A percentile compares a stretch with the other conserved stretches of the same genome.
Evolutionary conservation across 2,113 vertebrate species (phyloP).

Genomic region (Ophiodon elongatus): DNA sequence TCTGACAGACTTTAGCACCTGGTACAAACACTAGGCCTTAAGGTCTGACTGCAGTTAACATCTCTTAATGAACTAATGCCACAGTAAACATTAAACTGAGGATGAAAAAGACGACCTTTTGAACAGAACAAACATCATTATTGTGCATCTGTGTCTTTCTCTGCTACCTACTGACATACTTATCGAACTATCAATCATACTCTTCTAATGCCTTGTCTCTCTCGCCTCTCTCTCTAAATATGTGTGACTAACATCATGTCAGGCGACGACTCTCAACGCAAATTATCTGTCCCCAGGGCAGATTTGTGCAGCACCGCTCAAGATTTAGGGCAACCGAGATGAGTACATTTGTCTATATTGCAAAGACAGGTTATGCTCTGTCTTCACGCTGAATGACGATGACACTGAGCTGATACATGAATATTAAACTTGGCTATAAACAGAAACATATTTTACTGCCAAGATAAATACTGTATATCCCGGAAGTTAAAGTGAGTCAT

Average conservation of each 20-base stretch:
- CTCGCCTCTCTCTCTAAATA: conserved; percentile 14
- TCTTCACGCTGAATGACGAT: conserved; percentile 25
- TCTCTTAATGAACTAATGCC: conserved; percentile 33
- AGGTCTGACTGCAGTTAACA: conserved; percentile 17
- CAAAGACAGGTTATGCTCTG: conserved; percentile 41
- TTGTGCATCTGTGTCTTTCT: conserved; percentile 4
- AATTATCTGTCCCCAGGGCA: conserved; percentile 50
- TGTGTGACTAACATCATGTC: conserved; percentile 50
- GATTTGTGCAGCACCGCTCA: conserved; percentile 50
- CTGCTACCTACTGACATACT: not conserved
- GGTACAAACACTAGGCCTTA: conserved; percentile 13
- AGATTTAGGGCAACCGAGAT: conserved; percentile 46
- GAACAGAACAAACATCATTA: conserved; percentile 28
- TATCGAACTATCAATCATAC: conserved; percentile 14
- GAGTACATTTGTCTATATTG: conserved; percentile 56
- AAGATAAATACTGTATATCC: conserved; percentile 26
- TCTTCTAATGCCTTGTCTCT: conserved; percentile 23
- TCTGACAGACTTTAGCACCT: conserved; percentile 35
- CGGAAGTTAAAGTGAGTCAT: conserved; percentile 19
- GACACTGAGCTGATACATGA: conserved; percentile 18
- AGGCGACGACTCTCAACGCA: conserved; percentile 46
- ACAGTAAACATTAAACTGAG: conserved; percentile 20
- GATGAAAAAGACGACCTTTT: conserved; percentile 30
- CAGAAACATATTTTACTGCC: conserved; percentile 35
- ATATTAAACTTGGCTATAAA: conserved; percentile 38